phyloP scores from a whole-genome alignment of 2,113 vertebrate genomes.

The Cavia porcellus region DNA sequence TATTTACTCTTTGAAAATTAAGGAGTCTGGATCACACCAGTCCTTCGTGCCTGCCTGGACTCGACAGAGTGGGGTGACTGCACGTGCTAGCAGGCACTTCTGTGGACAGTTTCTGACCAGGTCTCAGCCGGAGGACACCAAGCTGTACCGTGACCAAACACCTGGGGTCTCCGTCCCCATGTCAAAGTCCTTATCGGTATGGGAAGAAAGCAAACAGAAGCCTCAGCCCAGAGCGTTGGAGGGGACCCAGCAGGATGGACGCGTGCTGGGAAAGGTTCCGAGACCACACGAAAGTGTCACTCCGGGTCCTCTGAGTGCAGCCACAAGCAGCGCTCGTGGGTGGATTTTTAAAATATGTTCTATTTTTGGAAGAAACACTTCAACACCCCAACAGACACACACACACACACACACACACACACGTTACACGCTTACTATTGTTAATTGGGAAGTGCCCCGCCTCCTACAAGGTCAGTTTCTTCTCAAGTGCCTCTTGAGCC shows the following conservation, averaged over 20 bases:
- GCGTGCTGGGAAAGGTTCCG: neutral
- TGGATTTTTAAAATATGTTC: conserved; percentile 31
- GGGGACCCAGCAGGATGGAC: neutral
- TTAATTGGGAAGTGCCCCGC: neutral
- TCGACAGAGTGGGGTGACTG: neutral
- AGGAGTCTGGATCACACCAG: neutral
- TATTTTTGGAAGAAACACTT: conserved; percentile 25
- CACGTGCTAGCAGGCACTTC: neutral
- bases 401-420: neutral
- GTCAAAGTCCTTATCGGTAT: neutral
- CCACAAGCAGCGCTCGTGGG: neutral
- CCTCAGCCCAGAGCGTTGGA: neutral
- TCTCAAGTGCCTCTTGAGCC: neutral
- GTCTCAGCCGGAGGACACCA: neutral
- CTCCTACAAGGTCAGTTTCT: neutral
- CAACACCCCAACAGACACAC: neutral
- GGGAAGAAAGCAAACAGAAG: neutral
- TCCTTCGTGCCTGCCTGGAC: neutral
- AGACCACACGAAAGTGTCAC: neutral
- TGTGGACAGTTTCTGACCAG: neutral
- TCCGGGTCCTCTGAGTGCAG: neutral
- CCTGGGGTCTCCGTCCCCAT: neutral
- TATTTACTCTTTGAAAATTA: conserved; percentile 60
- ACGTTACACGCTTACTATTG: neutral
- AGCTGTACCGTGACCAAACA: neutral